phyloP scores from a whole-genome alignment of 2,888 invertebrate species.

The Colostygia pectinataria region DNA sequence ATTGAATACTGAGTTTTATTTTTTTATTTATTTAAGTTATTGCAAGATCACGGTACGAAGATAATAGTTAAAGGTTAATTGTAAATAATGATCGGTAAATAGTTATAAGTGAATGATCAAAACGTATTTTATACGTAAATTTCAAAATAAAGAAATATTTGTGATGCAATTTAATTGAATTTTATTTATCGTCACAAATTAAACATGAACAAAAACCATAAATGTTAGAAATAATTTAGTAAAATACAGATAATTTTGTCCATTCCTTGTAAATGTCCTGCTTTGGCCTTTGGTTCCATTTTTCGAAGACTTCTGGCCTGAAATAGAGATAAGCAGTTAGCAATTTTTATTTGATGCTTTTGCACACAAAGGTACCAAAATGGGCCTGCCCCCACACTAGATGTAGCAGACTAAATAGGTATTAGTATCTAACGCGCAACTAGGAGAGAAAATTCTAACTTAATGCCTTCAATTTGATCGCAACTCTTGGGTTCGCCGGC shows the following conservation, averaged over 20 bases:
- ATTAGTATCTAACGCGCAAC: no score
- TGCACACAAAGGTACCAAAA: no score
- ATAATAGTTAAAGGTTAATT: neutral
- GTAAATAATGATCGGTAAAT: slow-evolving; percentile 22
- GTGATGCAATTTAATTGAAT: slow-evolving; percentile 15
- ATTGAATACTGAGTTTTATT: slow-evolving; percentile 89
- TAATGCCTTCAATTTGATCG: slow-evolving; percentile 23
- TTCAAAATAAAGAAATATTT: slow-evolving; percentile 15
- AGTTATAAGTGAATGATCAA: slow-evolving; percentile 24
- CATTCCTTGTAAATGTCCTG: slow-evolving; percentile 34
- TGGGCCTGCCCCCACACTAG: no score
- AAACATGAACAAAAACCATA: no score
- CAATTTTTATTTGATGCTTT: no score
- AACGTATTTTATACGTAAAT: neutral
- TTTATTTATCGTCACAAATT: slow-evolving; percentile 15
- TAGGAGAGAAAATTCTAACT: slow-evolving; percentile 17
- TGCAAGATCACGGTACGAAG: neutral
- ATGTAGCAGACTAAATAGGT: no score
- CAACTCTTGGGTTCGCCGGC: slow-evolving; percentile 34
- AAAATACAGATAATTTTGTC: slow-evolving; percentile 32
- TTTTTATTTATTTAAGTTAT: slow-evolving; percentile 8
- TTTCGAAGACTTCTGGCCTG: slow-evolving; percentile 43
- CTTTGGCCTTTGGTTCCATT: slow-evolving; percentile 40
- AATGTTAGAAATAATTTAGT: slow-evolving; percentile 4
- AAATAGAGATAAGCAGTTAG: neutral